phyloP scores from a whole-genome alignment of 64 coral and sea anemone species.

The Trachythela sp. region DNA sequence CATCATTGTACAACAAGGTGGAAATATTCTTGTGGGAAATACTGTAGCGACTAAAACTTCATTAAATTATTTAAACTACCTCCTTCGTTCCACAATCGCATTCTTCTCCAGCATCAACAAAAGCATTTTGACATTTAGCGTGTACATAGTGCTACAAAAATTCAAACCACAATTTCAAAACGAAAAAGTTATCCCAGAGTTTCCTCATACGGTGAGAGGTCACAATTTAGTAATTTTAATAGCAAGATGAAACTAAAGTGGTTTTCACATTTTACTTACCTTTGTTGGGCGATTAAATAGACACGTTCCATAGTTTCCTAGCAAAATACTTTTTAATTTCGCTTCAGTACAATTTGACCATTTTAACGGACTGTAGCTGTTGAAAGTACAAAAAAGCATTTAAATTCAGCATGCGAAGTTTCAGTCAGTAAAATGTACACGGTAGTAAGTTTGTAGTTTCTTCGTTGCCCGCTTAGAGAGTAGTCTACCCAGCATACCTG shows the following conservation, averaged over 20 bases:
- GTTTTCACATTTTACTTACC: neutral
- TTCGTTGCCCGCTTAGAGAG: too few relatives aligned
- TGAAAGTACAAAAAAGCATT: neutral
- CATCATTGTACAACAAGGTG: too few relatives aligned
- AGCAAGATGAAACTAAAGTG: neutral
- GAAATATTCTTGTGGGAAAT: too few relatives aligned
- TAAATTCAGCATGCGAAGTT: too few relatives aligned
- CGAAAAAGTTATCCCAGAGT: too few relatives aligned
- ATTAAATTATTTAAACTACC: too few relatives aligned
- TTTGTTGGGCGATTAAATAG: neutral
- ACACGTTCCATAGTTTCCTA: neutral
- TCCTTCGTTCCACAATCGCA: constrained; percentile 41
- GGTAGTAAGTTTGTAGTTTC: too few relatives aligned
- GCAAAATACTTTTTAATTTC: neutral
- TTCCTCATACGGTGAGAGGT: too few relatives aligned
- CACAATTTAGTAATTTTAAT: too few relatives aligned
- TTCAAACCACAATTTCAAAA: too few relatives aligned
- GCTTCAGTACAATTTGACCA: neutral
- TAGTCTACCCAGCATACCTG: neutral
- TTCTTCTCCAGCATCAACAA: constrained; percentile 35
- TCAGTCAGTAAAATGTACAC: too few relatives aligned
- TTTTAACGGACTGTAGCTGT: neutral
- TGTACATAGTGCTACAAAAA: neutral
- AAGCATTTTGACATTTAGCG: constrained; percentile 28
- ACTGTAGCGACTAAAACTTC: too few relatives aligned